Conservation (phyloP, 1,140 invertebrate genomes). For the Ips typographus region DNA sequence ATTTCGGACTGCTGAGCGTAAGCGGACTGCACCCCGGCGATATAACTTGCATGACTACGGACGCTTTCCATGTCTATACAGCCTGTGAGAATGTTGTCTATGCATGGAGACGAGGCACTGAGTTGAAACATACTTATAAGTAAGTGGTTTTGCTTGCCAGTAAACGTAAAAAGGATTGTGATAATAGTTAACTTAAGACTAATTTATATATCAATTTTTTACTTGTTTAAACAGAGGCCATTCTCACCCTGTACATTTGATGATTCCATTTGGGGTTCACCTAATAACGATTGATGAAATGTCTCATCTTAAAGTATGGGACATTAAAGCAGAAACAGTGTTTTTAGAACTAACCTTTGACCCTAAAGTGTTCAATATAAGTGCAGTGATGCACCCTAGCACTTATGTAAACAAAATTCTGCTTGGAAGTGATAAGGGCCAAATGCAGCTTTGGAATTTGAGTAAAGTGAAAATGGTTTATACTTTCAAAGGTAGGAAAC, state of each 20-base stretch:
- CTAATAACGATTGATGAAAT: slow-evolving; percentile 82
- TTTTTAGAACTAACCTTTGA: slow-evolving; percentile 72
- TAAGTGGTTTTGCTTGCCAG: slow-evolving; percentile 3
- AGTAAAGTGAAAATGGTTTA: slow-evolving; percentile 76
- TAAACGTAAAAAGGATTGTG: too few relatives aligned
- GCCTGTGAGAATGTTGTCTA: slow-evolving; percentile 77
- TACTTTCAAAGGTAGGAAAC: slow-evolving; percentile 66
- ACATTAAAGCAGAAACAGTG: slow-evolving; percentile 72
- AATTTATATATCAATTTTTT: background rate
- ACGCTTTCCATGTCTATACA: slow-evolving; percentile 82
- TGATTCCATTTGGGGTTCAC: slow-evolving; percentile 87
- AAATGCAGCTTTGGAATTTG: slow-evolving; percentile 90
- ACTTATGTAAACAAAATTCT: slow-evolving; percentile 95
- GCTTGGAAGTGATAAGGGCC: slow-evolving; percentile 87
- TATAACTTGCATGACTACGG: slow-evolving; percentile 79
- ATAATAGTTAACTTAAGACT: too few relatives aligned
- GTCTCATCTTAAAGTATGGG: slow-evolving; percentile 81
- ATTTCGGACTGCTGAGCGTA: slow-evolving; percentile 80
- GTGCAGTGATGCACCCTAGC: slow-evolving; percentile 80
- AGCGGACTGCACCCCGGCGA: slow-evolving; percentile 78
- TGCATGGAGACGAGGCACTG: slow-evolving; percentile 85
- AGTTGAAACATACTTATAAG: slow-evolving; percentile 79
- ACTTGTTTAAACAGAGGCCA: slow-evolving; percentile 60
- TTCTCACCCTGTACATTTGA: slow-evolving; percentile 65
- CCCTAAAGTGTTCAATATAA: slow-evolving; percentile 72